Evolutionary conservation across 2,113 vertebrate species (phyloP).

Genomic region (Cyanoderma ruficeps): DNA sequence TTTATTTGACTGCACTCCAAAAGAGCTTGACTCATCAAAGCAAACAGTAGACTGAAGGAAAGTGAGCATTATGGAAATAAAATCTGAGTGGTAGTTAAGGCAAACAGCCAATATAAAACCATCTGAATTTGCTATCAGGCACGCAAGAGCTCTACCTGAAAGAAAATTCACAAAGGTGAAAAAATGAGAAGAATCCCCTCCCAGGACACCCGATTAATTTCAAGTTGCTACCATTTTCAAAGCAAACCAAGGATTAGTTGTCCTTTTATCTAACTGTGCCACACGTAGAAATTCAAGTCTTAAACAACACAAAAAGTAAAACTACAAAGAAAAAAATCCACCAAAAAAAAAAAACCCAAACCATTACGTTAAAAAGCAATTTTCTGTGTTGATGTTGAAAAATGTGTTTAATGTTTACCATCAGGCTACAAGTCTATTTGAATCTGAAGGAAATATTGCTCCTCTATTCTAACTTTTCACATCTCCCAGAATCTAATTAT

Average conservation of each 20-base stretch:
- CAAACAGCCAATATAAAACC: not conserved
- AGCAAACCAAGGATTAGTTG: not conserved
- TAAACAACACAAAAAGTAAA: not conserved
- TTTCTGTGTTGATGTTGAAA: not conserved
- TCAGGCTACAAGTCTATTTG: not conserved
- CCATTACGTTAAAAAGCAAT: not conserved
- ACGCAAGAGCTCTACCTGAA: not conserved
- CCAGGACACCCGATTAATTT: not conserved
- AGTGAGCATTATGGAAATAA: slow-evolving; percentile 11
- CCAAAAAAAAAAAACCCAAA: not conserved
- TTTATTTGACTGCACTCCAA: slow-evolving; percentile 6
- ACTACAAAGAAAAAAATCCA: not conserved
- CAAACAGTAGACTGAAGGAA: not conserved
- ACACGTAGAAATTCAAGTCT: not conserved
- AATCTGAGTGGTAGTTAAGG: not conserved
- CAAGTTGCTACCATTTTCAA: not conserved
- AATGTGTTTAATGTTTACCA: not conserved
- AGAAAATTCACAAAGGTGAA: not conserved
- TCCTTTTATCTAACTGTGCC: not conserved
- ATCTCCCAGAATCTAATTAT: not conserved
- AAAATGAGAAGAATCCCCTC: not conserved
- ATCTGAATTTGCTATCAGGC: slow-evolving; percentile 31
- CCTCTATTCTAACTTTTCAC: not conserved
- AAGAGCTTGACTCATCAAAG: slow-evolving; percentile 22
- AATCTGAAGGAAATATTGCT: not conserved